phyloP scores from a whole-genome alignment of 1,140 invertebrate species.

The Adoxophyes honmai region DNA sequence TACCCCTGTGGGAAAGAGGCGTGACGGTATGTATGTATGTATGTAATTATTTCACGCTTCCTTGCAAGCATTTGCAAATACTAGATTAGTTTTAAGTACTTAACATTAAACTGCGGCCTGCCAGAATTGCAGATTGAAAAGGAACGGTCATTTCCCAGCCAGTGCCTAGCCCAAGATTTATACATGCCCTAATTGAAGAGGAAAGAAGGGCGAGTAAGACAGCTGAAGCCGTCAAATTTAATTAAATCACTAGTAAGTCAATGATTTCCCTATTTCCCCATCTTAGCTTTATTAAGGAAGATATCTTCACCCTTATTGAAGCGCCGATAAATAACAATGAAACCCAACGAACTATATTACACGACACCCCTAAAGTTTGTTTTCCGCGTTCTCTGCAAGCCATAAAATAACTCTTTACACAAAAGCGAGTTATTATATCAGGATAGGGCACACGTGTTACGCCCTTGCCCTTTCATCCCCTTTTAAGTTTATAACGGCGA shows the following conservation, averaged over 20 bases:
- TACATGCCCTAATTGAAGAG: too few relatives aligned
- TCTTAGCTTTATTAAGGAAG: not conserved
- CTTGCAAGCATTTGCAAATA: too few relatives aligned
- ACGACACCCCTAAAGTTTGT: not conserved
- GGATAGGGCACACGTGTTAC: conserved; percentile 41
- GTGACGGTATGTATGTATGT: too few relatives aligned
- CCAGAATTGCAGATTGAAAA: too few relatives aligned
- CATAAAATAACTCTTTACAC: conserved; percentile 19
- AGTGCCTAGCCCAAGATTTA: too few relatives aligned
- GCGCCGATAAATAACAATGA: not conserved
- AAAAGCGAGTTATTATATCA: conserved; percentile 21
- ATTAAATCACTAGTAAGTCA: not conserved
- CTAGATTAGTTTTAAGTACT: too few relatives aligned
- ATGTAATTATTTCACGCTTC: too few relatives aligned
- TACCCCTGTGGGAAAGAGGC: too few relatives aligned
- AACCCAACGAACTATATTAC: not conserved
- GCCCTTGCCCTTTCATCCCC: conserved; percentile 57
- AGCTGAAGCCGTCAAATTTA: not conserved
- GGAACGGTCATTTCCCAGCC: too few relatives aligned
- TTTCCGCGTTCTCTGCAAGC: not conserved
- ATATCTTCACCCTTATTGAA: not conserved
- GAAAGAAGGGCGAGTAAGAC: not conserved
- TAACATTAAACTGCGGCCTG: too few relatives aligned
- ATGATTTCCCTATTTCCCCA: not conserved
- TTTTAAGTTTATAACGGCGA: conserved; percentile 45